Evolutionary conservation across 2,888 invertebrate genomes (phyloP), one percentile per base, ranked within the genome.

Genomic region (Eilema griseolum): DNA sequence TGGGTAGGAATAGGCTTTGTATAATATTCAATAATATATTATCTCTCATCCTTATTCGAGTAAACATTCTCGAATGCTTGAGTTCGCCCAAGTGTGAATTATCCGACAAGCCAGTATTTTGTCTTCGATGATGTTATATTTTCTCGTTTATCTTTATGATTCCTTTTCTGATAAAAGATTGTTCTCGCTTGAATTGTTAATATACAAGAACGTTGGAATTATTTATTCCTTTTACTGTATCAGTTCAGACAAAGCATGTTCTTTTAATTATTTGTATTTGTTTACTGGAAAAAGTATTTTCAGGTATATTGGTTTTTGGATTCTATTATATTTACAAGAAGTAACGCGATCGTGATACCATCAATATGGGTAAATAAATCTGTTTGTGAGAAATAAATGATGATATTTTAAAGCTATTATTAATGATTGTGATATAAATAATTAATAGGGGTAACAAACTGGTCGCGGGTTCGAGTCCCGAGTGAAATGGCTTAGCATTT

Each of bases 21-120:
- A 26, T 16, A 4, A 59, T 26, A 59, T 24, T 12, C 26, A 14
- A 26, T 59, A 59, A 26, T 59, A 16, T 59, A 28, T 28, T 59
- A 26, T 59, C 26, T 26, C 16, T 59, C n/a, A 61, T 31, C 28
- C n/a, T 61, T 28, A 61, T 61, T 61, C 31, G 31, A n/a, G 24
- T 65, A 67, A 61, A 52, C 60, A 61, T 23, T 28, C 26, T n/a
- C 66, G 24, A 52, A 61, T 41, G 57, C 66, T 66, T 33, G 41
- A 61, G 60, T 61, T 61, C 37, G 23, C 37, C 56, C 41, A 62
- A 61, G 70, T 57, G 20, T 57, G 37, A 66, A 24, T 56, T 61
- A 66, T 70, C 59, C 37, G 61, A 20, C 37, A 56, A 61, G 56
- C 37, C n/a, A 41, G 23, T 16, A 23, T 33, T 52, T 67, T 67